Percentiles rank a stretch among this genome's conserved stretches.
Conservation (phyloP, 2,888 invertebrate genomes). For the Calameuta idolon region DNA sequence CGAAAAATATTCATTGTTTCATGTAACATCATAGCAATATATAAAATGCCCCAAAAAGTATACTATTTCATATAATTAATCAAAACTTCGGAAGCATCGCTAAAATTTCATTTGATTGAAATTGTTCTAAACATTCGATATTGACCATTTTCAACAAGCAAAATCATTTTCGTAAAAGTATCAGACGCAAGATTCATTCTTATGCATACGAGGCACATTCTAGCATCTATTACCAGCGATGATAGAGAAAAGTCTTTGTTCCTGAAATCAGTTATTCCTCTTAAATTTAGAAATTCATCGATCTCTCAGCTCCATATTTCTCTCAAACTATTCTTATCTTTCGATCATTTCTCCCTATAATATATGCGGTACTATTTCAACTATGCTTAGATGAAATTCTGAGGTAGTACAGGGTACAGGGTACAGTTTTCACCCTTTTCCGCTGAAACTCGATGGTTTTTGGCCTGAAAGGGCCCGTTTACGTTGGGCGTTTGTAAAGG, state of each 20-base stretch:
- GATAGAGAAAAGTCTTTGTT: background rate
- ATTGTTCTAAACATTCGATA: background rate
- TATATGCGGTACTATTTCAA: background rate
- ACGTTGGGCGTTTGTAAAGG: conserved; percentile 13
- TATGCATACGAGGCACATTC: background rate
- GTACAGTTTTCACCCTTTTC: background rate
- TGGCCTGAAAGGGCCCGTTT: conserved; percentile 4
- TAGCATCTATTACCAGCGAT: background rate
- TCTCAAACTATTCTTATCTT: background rate
- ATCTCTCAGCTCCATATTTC: background rate
- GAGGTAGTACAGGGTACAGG: background rate
- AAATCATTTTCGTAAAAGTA: background rate
- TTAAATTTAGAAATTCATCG: background rate
- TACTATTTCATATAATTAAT: background rate
- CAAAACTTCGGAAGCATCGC: background rate
- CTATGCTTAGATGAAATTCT: background rate
- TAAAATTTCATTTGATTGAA: background rate
- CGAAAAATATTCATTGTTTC: background rate
- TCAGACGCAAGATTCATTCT: background rate
- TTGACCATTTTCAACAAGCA: background rate
- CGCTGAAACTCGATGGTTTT: conserved; percentile 10
- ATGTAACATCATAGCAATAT: background rate
- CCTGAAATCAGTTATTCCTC: background rate
- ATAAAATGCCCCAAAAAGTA: background rate
- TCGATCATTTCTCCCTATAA: background rate